Evolutionary conservation across 2,888 invertebrate species (phyloP), one percentile per base, ranked within the genome.

Genomic region (Operophtera brumata): DNA sequence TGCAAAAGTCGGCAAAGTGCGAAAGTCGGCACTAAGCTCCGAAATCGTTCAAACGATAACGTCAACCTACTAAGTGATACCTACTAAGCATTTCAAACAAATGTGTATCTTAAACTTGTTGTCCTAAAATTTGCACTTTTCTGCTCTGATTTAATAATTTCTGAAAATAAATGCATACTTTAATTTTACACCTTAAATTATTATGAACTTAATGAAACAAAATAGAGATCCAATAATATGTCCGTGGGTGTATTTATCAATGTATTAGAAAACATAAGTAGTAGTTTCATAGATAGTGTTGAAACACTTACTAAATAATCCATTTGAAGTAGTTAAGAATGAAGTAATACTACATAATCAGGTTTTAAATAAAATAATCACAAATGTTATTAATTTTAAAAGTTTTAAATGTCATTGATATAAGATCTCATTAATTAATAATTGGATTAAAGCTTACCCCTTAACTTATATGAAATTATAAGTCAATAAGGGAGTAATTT

Each of bases 361-460:
- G 43, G n/a, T n/a, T n/a, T n/a, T 37, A 13, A 43, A 14, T 42
- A 45, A 34, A 7, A 37, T 14, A 13, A 10, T 32, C n/a, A 34
- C 34, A n/a, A 6, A 11, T 20, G 32, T 32, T 43, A 41, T 28
- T 14, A 12, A 32, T 37, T 39, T 47, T 40, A 40, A 51, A 44
- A 11, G 10, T 47, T 13, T 46, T 47, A 8, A 44, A 47, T 47
- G 28, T 47, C 39, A 47, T 54, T 44, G 44, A 58, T 59, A 52
- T 57, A 57, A 66, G 64, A 66, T 66, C 64, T 66, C 66, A 66
- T 64, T 64, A 62, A 52, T 62, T 60, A 53, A 57, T 57, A 49
- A 50, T 57, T 52, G 50, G 52, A 53, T 43, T 54, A 47, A 47
- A 35, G 30, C 37, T 54, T 40, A 25, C 39, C 20, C 39, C 12